Conservation (phyloP, 2,113 vertebrate genomes). For the Tenrec ecaudatus region DNA sequence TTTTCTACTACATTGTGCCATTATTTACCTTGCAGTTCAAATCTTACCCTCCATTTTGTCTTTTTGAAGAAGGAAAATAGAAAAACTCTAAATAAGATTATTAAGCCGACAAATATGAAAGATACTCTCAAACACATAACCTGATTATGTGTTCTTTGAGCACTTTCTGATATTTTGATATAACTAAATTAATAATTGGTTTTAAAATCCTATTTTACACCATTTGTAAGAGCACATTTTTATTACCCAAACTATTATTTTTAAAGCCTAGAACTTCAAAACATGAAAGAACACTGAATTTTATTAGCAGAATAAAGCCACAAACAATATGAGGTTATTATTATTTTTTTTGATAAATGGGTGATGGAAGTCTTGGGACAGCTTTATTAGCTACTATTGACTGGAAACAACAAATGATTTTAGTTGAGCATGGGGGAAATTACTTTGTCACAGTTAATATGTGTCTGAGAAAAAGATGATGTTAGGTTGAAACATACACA, state of each 20-base stretch:
- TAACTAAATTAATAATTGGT: not conserved
- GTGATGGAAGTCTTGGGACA: not conserved
- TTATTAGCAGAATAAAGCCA: not conserved
- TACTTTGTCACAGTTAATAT: not conserved
- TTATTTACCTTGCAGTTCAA: not conserved
- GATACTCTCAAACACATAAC: not conserved
- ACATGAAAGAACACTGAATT: not conserved
- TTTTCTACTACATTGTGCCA: not conserved
- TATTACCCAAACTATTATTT: not conserved
- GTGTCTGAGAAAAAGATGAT: not conserved
- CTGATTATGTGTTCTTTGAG: not conserved
- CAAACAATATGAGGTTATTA: not conserved
- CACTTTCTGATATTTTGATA: conserved; percentile 27
- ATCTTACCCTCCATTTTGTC: not conserved
- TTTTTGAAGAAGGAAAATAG: not conserved
- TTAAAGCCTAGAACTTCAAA: conserved; percentile 7
- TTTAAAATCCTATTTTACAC: not conserved
- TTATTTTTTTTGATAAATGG: not conserved
- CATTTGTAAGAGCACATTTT: not conserved
- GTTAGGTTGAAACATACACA: not conserved
- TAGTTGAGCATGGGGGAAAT: not conserved
- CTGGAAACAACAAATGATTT: conserved; percentile 13
- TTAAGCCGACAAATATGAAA: not conserved
- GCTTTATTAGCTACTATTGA: not conserved
- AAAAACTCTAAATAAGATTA: not conserved